Base-by-base conservation (phyloP, 92 coral and sea anemone species). In the Siderastrea siderea region DNA sequence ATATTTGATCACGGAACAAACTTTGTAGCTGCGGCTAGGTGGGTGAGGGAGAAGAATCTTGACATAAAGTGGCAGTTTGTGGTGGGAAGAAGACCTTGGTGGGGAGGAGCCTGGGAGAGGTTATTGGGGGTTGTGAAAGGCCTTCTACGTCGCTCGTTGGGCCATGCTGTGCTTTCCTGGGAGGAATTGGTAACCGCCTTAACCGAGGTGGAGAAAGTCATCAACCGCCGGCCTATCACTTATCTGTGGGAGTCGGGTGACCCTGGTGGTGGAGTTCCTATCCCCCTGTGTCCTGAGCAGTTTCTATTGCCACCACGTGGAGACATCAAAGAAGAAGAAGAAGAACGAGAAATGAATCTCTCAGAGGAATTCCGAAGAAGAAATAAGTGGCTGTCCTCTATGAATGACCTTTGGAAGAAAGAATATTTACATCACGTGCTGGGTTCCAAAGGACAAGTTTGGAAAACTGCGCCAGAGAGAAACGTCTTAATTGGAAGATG, bases 101-200 rank as follows among this genome's bases (percentile, higher is more conserved):
- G 79, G 64, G 48, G 79, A 74, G 79, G 63, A 52, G 79, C 79
- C 79, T 74, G 79, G 79, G 79, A 74, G 79, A 55, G 79, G 47
- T 75, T 75, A 19, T 46, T 75, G 63, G 79, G 79, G n/a, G 26
- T 75, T 7, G 64, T 53, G 26, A 75, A 58, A 15, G 80, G 67
- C 2, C 38, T 69, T 3, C 74, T 69, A 45, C 74, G 54, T 46
- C 54, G 74, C 52, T 44, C 19, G 74, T 69, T 69, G 52, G 74
- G 74, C 74, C 74, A 69, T 3, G 54, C 2, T 10, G 68, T 76
- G 53, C 80, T 76, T 76, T 76, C 80, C 80, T 76, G 68, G 68
- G 68, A 76, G 67, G 80, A 76, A 10, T 26, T 75, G 16, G 66
- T 45, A 76, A 58, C 80, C 13, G 68, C 80, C 13, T 50, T 53